These are phyloP conservation scores for Tetramorium parvispinum DNA, from an alignment of 1,140 invertebrate species.

Conservation along the genomic window DNA sequence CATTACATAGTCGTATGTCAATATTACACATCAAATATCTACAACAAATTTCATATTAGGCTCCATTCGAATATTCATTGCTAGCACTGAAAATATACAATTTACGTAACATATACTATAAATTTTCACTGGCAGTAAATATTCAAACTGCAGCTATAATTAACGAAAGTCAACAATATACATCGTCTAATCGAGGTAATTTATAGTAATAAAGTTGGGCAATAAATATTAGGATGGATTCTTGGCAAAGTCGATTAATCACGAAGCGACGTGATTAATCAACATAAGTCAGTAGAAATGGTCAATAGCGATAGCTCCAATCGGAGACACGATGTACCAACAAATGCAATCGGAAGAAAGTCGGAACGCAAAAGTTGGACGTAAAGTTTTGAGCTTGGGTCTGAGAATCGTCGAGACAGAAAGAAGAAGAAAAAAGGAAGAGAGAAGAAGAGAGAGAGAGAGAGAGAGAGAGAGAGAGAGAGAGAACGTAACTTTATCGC, in stretches of 20 bases:
- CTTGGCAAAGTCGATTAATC: not conserved
- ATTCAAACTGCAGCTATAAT: not conserved
- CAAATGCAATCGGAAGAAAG: conserved; percentile 24
- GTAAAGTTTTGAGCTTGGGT: conserved; percentile 20
- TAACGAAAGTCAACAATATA: not conserved
- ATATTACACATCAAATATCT: not conserved
- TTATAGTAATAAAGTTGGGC: not conserved
- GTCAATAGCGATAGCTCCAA: not conserved
- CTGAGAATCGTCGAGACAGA: not conserved
- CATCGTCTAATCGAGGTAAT: not conserved
- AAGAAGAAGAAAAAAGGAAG: not conserved
- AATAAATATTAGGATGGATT: not conserved
- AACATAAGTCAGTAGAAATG: conserved; percentile 5
- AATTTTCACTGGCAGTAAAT: too few relatives aligned
- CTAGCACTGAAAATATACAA: too few relatives aligned
- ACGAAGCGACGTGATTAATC: conserved; percentile 10
- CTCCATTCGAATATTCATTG: too few relatives aligned
- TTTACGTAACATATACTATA: too few relatives aligned
- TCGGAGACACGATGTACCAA: not conserved
- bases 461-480: not conserved
- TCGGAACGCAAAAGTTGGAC: conserved; percentile 24
- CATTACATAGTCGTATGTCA: too few relatives aligned
- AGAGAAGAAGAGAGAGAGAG: too few relatives aligned
- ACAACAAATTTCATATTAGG: not conserved
- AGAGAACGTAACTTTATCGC: conserved; percentile 21